A percentile compares a stretch with the other conserved stretches of the same genome.
These are phyloP conservation scores for Drosophila falleni DNA, from an alignment of 2,888 invertebrate species.

Conservation along the genomic window DNA sequence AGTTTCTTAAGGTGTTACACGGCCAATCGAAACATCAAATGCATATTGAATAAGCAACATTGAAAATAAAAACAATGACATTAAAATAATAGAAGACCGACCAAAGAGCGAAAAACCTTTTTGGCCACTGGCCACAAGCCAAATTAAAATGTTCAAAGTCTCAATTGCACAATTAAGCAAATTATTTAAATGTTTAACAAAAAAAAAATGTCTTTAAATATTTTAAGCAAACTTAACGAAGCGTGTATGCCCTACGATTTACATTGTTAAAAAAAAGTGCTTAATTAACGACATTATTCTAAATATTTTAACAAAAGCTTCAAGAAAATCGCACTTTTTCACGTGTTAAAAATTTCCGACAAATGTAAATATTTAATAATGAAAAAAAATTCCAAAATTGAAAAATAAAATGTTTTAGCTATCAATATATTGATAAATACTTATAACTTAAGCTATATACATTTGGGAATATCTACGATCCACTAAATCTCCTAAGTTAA, in stretches of 20 bases:
- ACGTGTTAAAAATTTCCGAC: too few species aligned
- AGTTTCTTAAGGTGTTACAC: constrained; percentile 34
- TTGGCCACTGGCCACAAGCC: constrained; percentile 51
- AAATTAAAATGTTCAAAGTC: constrained; percentile 52
- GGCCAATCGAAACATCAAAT: constrained; percentile 36
- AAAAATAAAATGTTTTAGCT: too few species aligned
- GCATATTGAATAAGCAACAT: constrained; percentile 48
- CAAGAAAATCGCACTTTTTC: too few species aligned
- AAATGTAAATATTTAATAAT: too few species aligned
- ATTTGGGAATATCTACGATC: too few species aligned
- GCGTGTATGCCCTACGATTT: background rate
- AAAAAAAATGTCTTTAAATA: constrained; percentile 16
- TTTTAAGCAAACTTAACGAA: background rate
- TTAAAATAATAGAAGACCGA: constrained; percentile 12
- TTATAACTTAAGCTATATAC: too few species aligned
- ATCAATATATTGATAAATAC: too few species aligned
- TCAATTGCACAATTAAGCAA: constrained; percentile 49
- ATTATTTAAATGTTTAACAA: constrained; percentile 34
- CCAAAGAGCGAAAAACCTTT: constrained; percentile 36
- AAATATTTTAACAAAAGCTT: background rate
- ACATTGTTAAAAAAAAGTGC: background rate
- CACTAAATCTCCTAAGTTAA: too few species aligned
- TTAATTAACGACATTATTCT: background rate
- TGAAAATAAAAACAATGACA: constrained; percentile 26
- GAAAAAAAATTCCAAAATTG: too few species aligned